phyloP scores from a whole-genome alignment of 2,113 vertebrate species.

The Pedetes capensis region DNA sequence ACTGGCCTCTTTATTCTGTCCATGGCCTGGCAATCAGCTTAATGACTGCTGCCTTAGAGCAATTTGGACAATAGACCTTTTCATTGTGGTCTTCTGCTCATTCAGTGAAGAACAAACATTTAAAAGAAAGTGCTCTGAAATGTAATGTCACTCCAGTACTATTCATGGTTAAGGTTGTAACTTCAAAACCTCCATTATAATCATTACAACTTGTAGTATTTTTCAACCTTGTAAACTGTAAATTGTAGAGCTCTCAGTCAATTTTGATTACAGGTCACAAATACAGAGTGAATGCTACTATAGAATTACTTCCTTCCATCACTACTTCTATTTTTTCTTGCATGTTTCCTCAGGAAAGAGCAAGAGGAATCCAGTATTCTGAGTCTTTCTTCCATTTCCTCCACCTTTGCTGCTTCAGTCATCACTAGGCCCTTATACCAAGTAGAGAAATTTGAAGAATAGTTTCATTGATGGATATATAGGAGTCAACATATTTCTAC shows the following conservation, averaged over 20 bases:
- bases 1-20: not conserved
- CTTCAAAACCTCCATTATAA: slow-evolving; percentile 10
- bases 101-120: slow-evolving; percentile 26
- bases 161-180: not conserved
- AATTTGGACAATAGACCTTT: not conserved
- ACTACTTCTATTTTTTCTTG: not conserved
- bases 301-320: not conserved
- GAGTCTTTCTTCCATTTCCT: not conserved
- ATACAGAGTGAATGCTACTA: not conserved
- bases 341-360: not conserved
- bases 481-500: not conserved
- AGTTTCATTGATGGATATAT: not conserved
- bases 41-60: not conserved
- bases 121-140: not conserved
- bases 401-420: not conserved
- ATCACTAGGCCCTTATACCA: not conserved
- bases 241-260: not conserved
- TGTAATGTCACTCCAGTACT: not conserved
- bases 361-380: not conserved
- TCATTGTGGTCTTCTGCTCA: not conserved
- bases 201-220: not conserved
- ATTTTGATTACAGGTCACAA: not conserved
- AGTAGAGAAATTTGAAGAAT: not conserved
- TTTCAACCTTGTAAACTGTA: not conserved
- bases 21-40: not conserved